These are phyloP conservation scores for Phortica magna DNA, from an alignment of 2,888 invertebrate species.

Conservation along the genomic window DNA sequence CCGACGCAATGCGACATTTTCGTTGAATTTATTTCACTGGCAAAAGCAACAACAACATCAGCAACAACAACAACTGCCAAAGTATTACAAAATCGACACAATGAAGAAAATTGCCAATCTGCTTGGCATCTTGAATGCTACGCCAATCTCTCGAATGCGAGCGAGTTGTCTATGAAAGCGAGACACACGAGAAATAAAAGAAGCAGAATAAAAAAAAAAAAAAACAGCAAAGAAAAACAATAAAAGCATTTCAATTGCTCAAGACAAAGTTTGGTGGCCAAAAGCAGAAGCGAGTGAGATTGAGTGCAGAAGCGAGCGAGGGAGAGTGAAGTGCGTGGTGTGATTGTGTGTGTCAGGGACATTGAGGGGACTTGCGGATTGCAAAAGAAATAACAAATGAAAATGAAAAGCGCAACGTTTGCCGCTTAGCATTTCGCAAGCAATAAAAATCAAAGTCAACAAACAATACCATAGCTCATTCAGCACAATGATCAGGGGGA, in stretches of 20 bases:
- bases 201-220: neutral
- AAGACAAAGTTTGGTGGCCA: slow-evolving; percentile 7
- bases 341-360: neutral
- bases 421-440: slow-evolving; percentile 54
- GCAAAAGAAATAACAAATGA: slow-evolving; percentile 26
- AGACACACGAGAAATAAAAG: slow-evolving; percentile 51
- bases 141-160: neutral
- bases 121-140: neutral
- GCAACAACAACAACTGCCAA: neutral
- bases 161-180: slow-evolving; percentile 43
- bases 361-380: neutral
- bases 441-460: slow-evolving; percentile 75
- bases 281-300: slow-evolving; percentile 25
- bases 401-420: slow-evolving; percentile 42
- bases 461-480: slow-evolving; percentile 56
- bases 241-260: slow-evolving; percentile 22
- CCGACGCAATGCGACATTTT: neutral
- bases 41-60: neutral
- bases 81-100: slow-evolving; percentile 23
- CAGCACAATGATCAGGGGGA: too few relatives aligned
- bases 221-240: slow-evolving; percentile 11
- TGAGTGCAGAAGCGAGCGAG: neutral
- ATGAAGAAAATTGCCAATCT: slow-evolving; percentile 68
- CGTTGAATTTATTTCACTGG: neutral
- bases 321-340: neutral